Evolutionary conservation across 30 jellyfish, hydroid and myxozoan genomes (phyloP).

Genomic region (Cassiopea xamachana): DNA sequence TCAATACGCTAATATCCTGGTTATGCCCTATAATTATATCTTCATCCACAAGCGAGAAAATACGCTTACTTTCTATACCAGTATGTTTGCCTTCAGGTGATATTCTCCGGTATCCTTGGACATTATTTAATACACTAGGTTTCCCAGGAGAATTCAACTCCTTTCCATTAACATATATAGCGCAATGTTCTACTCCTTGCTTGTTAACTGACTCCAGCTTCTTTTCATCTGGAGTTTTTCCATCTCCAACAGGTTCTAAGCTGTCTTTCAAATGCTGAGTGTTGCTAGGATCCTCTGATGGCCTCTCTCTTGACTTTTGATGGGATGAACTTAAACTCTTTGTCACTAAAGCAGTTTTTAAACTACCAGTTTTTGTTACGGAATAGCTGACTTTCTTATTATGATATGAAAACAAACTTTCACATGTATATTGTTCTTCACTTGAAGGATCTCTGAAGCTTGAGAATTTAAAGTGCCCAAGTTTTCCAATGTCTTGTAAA

Average conservation of each 20-base stretch:
- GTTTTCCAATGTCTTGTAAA: constrained; percentile 6
- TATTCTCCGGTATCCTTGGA: not conserved
- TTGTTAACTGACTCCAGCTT: not conserved
- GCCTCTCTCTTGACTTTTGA: not conserved
- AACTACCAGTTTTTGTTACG: not conserved
- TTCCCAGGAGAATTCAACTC: not conserved
- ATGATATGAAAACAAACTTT: constrained; percentile 13
- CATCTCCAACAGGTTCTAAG: too few relatives aligned
- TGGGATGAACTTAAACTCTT: constrained; percentile 16
- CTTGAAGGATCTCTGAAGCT: not conserved
- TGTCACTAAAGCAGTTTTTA: not conserved
- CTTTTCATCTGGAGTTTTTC: too few relatives aligned
- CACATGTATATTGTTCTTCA: constrained; percentile 46
- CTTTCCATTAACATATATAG: not conserved
- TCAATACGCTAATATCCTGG: not conserved
- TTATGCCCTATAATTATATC: not conserved
- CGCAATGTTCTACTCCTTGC: not conserved
- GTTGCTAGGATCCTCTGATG: not conserved
- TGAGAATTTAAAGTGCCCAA: not conserved
- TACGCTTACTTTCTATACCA: not conserved
- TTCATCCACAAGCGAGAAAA: not conserved
- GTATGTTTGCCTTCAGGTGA: not conserved
- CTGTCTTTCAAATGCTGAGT: too few relatives aligned
- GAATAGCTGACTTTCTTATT: not conserved
- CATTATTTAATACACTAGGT: not conserved